phyloP scores from a whole-genome alignment of 2,888 invertebrate genomes.

The Anticlea derivata region DNA sequence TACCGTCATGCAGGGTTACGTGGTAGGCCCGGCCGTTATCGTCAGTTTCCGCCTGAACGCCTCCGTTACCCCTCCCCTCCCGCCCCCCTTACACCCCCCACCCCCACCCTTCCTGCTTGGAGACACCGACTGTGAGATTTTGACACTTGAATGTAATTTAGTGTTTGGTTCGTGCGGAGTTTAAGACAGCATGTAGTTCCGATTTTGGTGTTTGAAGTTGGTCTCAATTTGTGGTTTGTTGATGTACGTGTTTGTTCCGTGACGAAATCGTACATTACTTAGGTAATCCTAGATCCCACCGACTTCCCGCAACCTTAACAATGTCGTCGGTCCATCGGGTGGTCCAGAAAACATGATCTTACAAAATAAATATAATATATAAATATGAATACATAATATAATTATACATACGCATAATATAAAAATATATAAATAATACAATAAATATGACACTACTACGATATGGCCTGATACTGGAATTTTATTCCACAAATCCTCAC shows the following conservation, averaged over 20 bases:
- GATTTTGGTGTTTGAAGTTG: constrained; percentile 6
- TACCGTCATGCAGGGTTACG: constrained; percentile 78
- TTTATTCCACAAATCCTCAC: too few species aligned
- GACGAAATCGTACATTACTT: background rate
- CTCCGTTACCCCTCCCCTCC: constrained; percentile 58
- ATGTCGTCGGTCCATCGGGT: too few species aligned
- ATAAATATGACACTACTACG: too few species aligned
- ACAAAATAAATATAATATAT: too few species aligned
- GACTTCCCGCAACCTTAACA: too few species aligned
- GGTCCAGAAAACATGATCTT: too few species aligned
- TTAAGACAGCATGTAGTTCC: constrained; percentile 26
- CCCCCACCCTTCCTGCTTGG: constrained; percentile 41
- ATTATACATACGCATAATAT: too few species aligned
- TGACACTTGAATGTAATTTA: constrained; percentile 81
- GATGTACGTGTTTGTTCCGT: background rate
- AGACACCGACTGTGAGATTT: constrained; percentile 69
- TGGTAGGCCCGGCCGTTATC: constrained; percentile 81
- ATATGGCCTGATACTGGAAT: too few species aligned
- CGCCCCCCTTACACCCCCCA: constrained; percentile 32
- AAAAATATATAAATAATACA: too few species aligned
- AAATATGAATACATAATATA: too few species aligned
- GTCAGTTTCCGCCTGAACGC: constrained; percentile 83
- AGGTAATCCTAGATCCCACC: too few species aligned
- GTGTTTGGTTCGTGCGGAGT: constrained; percentile 44
- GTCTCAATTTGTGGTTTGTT: too few species aligned